phyloP scores from a whole-genome alignment of 2,797 vertebrate species.

The Mormyrus hasselquistii region DNA sequence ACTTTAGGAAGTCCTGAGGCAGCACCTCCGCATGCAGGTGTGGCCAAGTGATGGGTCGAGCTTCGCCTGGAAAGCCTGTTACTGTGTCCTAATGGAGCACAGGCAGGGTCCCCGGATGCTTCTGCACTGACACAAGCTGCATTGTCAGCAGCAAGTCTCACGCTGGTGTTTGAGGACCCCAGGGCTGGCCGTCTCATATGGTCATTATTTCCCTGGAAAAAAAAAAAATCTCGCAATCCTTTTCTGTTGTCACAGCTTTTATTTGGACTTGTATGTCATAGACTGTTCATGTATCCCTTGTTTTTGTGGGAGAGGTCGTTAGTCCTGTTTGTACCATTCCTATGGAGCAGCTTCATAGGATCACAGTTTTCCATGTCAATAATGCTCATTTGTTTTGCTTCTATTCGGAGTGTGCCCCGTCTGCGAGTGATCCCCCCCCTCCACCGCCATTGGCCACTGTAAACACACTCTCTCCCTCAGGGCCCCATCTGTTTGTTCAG shows the following conservation, averaged over 20 bases:
- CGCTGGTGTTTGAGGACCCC: constrained; percentile 3
- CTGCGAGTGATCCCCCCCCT: background rate
- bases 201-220: background rate
- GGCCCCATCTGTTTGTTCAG: constrained; percentile 28
- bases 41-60: constrained; percentile 1
- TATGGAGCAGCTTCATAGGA: background rate
- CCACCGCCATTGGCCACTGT: background rate
- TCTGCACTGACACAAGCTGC: background rate
- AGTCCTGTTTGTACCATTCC: background rate
- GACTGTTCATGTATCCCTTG: background rate
- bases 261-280: background rate
- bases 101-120: constrained; percentile 10
- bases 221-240: background rate
- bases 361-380: constrained; percentile 20
- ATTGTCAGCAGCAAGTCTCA: constrained; percentile 17
- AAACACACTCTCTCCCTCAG: constrained; percentile 17
- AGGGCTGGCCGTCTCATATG: background rate
- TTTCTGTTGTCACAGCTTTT: background rate
- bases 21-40: constrained; percentile 1
- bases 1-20: constrained; percentile 8
- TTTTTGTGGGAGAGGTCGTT: background rate
- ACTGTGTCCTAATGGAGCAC: constrained; percentile 20
- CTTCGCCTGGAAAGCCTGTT: constrained; percentile 5
- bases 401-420: background rate
- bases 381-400: constrained; percentile 16